A percentile compares a stretch with the other conserved stretches of the same genome.
These are phyloP conservation scores for Phylloscopus trochilus DNA, from an alignment of 2,113 vertebrate genomes.

Conservation along the genomic window DNA sequence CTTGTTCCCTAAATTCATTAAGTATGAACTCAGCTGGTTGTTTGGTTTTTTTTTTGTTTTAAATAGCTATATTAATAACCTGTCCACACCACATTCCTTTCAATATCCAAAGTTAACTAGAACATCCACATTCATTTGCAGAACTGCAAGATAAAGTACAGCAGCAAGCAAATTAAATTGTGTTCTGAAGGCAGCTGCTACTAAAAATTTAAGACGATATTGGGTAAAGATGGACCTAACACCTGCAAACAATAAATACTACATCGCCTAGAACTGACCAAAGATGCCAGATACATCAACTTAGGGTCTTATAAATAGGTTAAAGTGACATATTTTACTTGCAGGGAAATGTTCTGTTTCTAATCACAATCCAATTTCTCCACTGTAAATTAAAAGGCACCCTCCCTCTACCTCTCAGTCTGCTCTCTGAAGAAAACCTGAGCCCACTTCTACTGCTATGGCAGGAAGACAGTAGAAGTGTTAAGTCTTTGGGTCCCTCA, in stretches of 20 bases:
- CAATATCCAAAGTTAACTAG: neutral
- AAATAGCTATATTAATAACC: neutral
- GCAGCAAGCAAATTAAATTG: neutral
- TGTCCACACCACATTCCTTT: neutral
- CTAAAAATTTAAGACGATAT: neutral
- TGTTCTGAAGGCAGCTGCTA: neutral
- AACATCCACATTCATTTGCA: neutral
- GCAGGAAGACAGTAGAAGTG: neutral
- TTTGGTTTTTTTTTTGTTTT: neutral
- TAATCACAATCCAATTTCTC: neutral
- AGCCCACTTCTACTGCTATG: neutral
- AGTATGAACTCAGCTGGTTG: neutral
- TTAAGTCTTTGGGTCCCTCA: neutral
- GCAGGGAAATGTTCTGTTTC: neutral
- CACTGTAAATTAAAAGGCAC: neutral
- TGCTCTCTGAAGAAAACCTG: neutral
- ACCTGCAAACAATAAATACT: neutral
- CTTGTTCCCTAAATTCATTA: neutral
- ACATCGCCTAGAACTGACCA: neutral
- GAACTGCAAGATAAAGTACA: neutral
- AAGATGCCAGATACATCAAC: neutral
- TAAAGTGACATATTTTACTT: neutral
- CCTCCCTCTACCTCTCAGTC: neutral
- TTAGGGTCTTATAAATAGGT: neutral
- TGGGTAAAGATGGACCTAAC: neutral